Percentiles rank a stretch among this genome's conserved stretches.
phyloP scores from a whole-genome alignment of 1,140 invertebrate species.

The Drusus annulatus region DNA sequence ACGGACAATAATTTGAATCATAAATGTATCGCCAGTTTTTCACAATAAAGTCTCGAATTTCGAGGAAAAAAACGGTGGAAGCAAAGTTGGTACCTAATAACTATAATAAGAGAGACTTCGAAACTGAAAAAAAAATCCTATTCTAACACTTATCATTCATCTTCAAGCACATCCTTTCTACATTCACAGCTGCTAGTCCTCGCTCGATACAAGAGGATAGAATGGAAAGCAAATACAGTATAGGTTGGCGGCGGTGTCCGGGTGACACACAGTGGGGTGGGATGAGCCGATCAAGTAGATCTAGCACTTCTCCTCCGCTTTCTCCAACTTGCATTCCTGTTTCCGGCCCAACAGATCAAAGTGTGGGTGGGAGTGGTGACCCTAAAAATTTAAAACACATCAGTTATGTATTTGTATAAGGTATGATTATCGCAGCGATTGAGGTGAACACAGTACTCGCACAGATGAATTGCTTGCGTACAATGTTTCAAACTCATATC shows the following conservation, averaged over 20 bases:
- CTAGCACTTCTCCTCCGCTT: conserved; percentile 38
- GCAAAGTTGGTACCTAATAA: too few relatives aligned
- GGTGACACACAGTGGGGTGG: background rate
- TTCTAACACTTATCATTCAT: background rate
- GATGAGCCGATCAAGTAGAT: background rate
- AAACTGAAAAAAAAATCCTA: background rate
- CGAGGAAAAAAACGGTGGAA: too few relatives aligned
- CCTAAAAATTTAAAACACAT: too few relatives aligned
- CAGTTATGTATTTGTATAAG: too few relatives aligned
- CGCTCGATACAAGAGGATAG: background rate
- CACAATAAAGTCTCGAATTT: too few relatives aligned
- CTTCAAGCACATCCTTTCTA: background rate
- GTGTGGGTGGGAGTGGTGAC: conserved; percentile 58
- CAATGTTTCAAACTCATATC: too few relatives aligned
- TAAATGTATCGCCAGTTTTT: too few relatives aligned
- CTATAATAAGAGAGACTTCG: too few relatives aligned
- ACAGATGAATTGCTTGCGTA: too few relatives aligned
- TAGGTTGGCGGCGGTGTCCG: background rate
- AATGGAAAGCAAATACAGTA: background rate
- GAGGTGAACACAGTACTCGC: too few relatives aligned
- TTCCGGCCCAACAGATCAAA: conserved; percentile 70
- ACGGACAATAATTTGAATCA: too few relatives aligned
- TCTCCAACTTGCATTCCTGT: conserved; percentile 47
- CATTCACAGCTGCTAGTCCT: background rate
- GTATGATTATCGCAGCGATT: too few relatives aligned